Conservation (phyloP, 2,113 vertebrate species). For the Andinoacara biseriatus region DNA sequence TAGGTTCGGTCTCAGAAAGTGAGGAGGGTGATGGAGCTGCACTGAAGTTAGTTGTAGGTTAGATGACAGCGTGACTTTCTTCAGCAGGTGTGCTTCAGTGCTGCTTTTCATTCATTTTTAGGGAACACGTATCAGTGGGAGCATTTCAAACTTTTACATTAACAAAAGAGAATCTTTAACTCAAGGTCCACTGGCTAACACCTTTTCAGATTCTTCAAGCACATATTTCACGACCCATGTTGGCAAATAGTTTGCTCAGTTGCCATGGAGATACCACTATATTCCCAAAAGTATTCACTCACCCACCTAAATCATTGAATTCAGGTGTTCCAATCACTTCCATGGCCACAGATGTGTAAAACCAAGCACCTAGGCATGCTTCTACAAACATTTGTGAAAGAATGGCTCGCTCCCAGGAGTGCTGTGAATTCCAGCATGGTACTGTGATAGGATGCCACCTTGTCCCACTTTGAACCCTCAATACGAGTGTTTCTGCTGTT, state of each 20-base stretch:
- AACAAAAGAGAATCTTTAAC: background rate
- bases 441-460: too few relatives aligned
- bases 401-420: too few relatives aligned
- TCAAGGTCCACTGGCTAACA: background rate
- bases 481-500: too few relatives aligned
- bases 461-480: too few relatives aligned
- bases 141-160: background rate
- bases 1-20: conserved; percentile 36
- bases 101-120: background rate
- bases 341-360: too few relatives aligned
- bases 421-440: too few relatives aligned
- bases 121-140: background rate
- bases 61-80: background rate
- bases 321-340: too few relatives aligned
- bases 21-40: background rate
- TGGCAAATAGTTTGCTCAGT: background rate
- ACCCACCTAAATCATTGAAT: too few relatives aligned
- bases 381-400: too few relatives aligned
- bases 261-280: conserved; percentile 3
- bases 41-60: conserved; percentile 21
- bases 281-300: too few relatives aligned
- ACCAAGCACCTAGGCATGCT: too few relatives aligned
- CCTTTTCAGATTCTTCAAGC: background rate
- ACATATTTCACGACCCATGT: background rate
- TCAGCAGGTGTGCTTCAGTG: background rate